Conservation (phyloP, 2,113 vertebrate species). For the Epinephelus lanceolatus region DNA sequence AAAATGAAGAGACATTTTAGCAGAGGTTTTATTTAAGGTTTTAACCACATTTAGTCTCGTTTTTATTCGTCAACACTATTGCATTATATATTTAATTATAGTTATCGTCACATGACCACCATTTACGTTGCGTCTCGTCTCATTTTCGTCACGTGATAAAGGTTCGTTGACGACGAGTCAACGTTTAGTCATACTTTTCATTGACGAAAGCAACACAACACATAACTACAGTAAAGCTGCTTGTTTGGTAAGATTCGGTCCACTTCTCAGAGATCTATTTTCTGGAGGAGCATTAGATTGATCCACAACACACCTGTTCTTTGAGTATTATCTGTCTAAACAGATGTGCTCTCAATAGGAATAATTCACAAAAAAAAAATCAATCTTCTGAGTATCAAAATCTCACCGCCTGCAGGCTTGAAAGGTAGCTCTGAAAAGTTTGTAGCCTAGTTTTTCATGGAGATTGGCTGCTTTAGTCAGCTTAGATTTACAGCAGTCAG, state of each 20-base stretch:
- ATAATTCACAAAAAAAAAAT: constrained; percentile 24
- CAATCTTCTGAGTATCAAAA: neutral
- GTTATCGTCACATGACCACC: no score
- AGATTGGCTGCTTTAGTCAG: neutral
- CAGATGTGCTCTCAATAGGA: constrained; percentile 17
- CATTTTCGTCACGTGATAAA: no score
- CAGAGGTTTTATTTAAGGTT: no score
- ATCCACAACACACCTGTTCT: constrained; percentile 10
- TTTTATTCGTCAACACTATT: no score
- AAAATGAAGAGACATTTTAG: no score
- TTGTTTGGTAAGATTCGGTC: constrained; percentile 33
- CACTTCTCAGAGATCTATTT: neutral
- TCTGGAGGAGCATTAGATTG: constrained; percentile 21
- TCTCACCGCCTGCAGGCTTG: neutral
- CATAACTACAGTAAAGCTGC: constrained; percentile 30
- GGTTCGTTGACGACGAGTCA: no score
- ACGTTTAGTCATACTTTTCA: no score
- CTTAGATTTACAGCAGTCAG: neutral
- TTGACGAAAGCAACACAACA: constrained; percentile 7
- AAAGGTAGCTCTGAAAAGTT: neutral
- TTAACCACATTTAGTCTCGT: no score
- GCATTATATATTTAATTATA: no score
- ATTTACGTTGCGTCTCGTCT: no score
- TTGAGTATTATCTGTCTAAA: constrained; percentile 22
- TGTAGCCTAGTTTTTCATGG: neutral